phyloP scores from a whole-genome alignment of 2,113 vertebrate genomes.

The Micronycteris hirsuta region DNA sequence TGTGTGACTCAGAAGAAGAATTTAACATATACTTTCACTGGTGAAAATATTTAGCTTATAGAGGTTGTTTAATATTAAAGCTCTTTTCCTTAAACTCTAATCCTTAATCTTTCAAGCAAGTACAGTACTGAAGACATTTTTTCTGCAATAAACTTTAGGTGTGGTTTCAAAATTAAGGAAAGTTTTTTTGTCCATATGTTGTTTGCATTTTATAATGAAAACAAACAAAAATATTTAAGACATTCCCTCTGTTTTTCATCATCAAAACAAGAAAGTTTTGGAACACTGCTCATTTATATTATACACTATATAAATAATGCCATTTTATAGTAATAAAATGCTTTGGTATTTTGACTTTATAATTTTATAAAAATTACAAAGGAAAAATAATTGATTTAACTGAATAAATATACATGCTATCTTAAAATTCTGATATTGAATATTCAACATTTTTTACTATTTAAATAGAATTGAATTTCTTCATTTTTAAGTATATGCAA shows the following conservation, averaged over 20 bases:
- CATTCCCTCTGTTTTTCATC: not conserved
- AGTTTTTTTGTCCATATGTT: not conserved
- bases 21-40: not conserved
- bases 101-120: not conserved
- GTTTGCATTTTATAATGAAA: constrained; percentile 24
- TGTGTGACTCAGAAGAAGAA: not conserved
- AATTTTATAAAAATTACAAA: not conserved
- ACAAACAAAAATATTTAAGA: constrained; percentile 41
- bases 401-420: not conserved
- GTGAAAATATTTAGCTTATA: not conserved
- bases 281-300: not conserved
- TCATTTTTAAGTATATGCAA: not conserved
- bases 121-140: not conserved
- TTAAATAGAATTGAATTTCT: not conserved
- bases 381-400: not conserved
- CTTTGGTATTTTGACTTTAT: not conserved
- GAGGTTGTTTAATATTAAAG: not conserved
- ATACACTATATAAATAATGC: not conserved
- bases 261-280: not conserved
- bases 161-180: not conserved
- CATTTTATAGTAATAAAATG: not conserved
- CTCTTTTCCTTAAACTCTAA: not conserved
- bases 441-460: not conserved
- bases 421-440: not conserved
- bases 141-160: not conserved